Evolutionary conservation across 1,140 invertebrate genomes (phyloP).

Genomic region (Camponotus vicinus): DNA sequence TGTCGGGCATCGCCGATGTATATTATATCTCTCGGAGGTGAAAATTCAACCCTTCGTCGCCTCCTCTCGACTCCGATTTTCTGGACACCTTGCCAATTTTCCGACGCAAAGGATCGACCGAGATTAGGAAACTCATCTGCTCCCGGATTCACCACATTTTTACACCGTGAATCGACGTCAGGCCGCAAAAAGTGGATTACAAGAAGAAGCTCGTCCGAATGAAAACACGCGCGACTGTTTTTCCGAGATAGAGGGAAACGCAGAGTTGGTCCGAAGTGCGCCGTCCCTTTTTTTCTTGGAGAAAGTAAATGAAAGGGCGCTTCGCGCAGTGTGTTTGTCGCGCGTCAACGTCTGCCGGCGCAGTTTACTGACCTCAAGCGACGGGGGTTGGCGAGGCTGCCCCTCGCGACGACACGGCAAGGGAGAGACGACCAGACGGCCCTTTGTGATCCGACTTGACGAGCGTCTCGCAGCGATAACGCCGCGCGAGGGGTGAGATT

Average conservation of each 20-base stretch:
- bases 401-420: conserved; percentile 22
- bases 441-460: conserved; percentile 40
- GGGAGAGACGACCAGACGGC: conserved; percentile 27
- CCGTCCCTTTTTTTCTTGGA: background rate
- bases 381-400: conserved; percentile 29
- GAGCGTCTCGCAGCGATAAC: conserved; percentile 32
- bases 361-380: conserved; percentile 41
- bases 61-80: background rate
- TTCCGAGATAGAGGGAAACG: background rate
- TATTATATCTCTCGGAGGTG: background rate
- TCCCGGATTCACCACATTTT: no score
- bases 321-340: background rate
- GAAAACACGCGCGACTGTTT: background rate
- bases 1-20: background rate
- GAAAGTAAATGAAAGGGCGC: background rate
- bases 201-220: background rate
- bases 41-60: background rate
- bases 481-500: conserved; percentile 17
- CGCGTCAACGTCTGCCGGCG: background rate
- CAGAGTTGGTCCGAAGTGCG: no score
- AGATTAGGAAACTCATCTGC: background rate
- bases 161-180: background rate
- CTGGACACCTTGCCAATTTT: conserved; percentile 13
- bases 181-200: background rate
- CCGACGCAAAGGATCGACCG: conserved; percentile 10